Base-by-base conservation (phyloP, 1,140 invertebrate genomes). In the Aphaenogaster rudis region DNA sequence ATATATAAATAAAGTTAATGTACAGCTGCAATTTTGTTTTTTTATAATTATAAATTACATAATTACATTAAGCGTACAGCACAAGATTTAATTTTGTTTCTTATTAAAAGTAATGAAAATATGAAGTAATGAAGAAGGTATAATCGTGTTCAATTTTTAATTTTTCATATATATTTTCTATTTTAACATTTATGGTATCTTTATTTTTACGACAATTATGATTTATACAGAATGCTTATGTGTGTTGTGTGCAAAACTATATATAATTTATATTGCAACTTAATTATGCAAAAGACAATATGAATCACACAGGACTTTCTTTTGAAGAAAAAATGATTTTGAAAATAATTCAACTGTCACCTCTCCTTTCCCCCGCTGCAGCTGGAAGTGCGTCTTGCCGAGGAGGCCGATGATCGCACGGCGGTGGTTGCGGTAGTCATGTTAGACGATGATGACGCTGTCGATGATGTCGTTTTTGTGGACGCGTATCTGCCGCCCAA, bases 401-500 rank as follows among this genome's bases (percentile, higher is more conserved):
- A 89, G 0, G 81, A 33, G 8, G 88, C 67, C n/a, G 90, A 90
- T 13, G 89, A 80, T 82, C 89, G 90, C n/a, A 91, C 90, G 15
- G 69, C 57, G 2, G 76, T 48, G 4, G 21, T 28, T 3, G 48
- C 50, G 21, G 13, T 5, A 3, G 42, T 33, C 0, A 50, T 48
- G 0, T 33, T 69, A 0, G 85, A 77, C 5, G 72, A 48, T 0
- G 74, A 81, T 9, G 63, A 78, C 1, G 88, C 64, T 6, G 88
- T 82, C 13, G 90, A 87, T 3, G 90, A 87, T 50, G 91, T 90
- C 4, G 92, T 90, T 64, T 95, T 94, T 13, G 95, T 93, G 13
- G 96, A 96, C 4, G 96, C 96, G 81, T 96, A 97, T 84, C 96
- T 93, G 2, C 97, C 97, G 8, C 96, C 97, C 88, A 97, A 93